Evolutionary conservation across 2,797 vertebrate species (phyloP).

Genomic region (Taeniopygia guttata): DNA sequence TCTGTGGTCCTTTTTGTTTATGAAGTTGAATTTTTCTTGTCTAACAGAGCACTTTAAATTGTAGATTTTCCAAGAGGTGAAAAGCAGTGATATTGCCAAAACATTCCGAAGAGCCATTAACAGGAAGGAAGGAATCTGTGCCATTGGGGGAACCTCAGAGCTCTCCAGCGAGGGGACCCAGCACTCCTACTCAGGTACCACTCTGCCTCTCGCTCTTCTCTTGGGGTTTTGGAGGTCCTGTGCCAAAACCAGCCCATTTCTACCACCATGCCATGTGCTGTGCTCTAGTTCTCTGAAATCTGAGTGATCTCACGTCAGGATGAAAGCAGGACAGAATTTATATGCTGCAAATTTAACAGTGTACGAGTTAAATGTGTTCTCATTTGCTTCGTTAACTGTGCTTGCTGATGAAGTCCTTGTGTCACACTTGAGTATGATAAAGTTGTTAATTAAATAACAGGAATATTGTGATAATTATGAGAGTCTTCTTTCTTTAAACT

Average conservation of each 20-base stretch:
- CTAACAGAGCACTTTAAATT: constrained; percentile 50
- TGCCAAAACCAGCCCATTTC: not conserved
- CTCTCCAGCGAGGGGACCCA: constrained; percentile 94
- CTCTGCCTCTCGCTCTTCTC: not conserved
- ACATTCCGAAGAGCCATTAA: constrained; percentile 94
- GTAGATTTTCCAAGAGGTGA: constrained; percentile 92
- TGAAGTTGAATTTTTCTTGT: not conserved
- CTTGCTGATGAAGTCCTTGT: not conserved
- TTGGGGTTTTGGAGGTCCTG: accelerated
- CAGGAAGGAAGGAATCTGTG: constrained; percentile 94
- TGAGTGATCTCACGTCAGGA: accelerated
- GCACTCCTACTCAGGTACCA: constrained; percentile 91
- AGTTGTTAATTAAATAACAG: not conserved
- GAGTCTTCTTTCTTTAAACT: not conserved
- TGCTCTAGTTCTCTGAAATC: not conserved
- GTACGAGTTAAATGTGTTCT: not conserved
- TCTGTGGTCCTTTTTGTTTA: not conserved
- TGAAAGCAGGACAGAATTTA: not conserved
- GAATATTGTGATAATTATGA: not conserved
- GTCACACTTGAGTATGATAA: not conserved
- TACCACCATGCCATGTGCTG: accelerated
- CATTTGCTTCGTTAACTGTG: not conserved
- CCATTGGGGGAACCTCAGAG: constrained; percentile 93
- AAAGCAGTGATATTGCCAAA: constrained; percentile 90
- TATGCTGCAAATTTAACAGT: not conserved